phyloP scores from a whole-genome alignment of 2,113 vertebrate species.

The Loxodonta africana region DNA sequence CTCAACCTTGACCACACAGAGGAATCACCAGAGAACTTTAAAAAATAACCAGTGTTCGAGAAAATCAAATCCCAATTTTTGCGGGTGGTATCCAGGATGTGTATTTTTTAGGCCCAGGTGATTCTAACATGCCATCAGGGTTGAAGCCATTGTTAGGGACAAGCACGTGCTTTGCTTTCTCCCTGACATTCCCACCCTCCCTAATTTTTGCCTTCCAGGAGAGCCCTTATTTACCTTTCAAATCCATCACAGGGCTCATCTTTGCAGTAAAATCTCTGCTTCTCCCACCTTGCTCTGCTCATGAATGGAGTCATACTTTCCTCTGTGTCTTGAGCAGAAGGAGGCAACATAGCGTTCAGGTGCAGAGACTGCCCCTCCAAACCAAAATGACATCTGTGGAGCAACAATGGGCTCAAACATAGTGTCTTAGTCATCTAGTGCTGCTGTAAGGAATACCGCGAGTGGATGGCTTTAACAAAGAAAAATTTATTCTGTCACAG shows the following conservation, averaged over 20 bases:
- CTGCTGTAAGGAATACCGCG: too few relatives aligned
- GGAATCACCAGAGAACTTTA: background rate
- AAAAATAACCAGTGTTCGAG: background rate
- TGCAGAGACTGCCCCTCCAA: fast-evolving
- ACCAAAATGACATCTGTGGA: too few relatives aligned
- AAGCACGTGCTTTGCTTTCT: fast-evolving
- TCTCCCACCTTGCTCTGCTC: background rate
- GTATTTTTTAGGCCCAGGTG: background rate
- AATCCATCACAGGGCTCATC: background rate
- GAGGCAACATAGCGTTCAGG: background rate
- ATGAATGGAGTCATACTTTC: background rate
- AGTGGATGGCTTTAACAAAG: too few relatives aligned
- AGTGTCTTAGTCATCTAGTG: too few relatives aligned
- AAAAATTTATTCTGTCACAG: too few relatives aligned
- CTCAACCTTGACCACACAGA: background rate
- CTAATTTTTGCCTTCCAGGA: background rate
- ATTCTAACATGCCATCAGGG: background rate
- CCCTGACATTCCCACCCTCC: background rate
- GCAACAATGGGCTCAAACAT: too few relatives aligned
- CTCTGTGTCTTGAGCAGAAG: background rate
- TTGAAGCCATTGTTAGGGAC: background rate
- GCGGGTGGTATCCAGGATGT: too few relatives aligned
- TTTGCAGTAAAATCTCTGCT: background rate
- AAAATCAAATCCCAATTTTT: background rate
- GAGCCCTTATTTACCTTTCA: background rate